Evolutionary conservation across 1,140 invertebrate species (phyloP), one percentile per base, ranked within the genome.

Genomic region (Drosophila kanapiae): DNA sequence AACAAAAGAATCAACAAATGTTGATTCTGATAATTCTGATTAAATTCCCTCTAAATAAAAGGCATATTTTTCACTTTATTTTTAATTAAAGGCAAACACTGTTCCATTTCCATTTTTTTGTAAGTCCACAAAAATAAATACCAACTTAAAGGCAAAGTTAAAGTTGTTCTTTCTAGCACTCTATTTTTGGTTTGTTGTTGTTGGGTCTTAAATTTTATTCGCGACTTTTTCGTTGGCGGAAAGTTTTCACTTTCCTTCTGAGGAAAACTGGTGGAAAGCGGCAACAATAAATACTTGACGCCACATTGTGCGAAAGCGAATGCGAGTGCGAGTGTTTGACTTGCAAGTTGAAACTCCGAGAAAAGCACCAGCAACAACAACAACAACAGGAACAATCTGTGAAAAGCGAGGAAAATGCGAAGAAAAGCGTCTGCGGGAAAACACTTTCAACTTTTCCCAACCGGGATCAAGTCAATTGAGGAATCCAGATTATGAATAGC

Each of bases 211-310:
- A 80, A 90, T 84, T 90, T 90, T 72, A 75, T 75, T 84, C 84
- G 80, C 84, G 80, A 75, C 54, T 72, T 75, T 74, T 51, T 58
- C 47, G 80, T 77, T 43, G 74, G 65, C 65, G 70, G 82, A 90
- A 90, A 90, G 81, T 90, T 90, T 90, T 90, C 85, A 90, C 85
- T 90, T 88, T 88, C 85, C 61, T 79, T 76, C 6, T n/a, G 33
- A 63, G 43, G 45, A 43, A 33, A 49, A 31, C 38, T 23, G 31
- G 31, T 6, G 33, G 45, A 51, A 33, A 80, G 60, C 72, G 63
- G 65, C 60, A 79, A 86, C 82, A 88, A 88, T 81, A 88, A 88
- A 90, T 90, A 81, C 81, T 90, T 90, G 84, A 88, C 84, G 80
- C 85, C 78, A 88, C 59, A 23, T 48, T 78, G 62, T 72, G 27